These are phyloP conservation scores for Melozone crissalis DNA, from an alignment of 2,113 vertebrate genomes.

Conservation along the genomic window DNA sequence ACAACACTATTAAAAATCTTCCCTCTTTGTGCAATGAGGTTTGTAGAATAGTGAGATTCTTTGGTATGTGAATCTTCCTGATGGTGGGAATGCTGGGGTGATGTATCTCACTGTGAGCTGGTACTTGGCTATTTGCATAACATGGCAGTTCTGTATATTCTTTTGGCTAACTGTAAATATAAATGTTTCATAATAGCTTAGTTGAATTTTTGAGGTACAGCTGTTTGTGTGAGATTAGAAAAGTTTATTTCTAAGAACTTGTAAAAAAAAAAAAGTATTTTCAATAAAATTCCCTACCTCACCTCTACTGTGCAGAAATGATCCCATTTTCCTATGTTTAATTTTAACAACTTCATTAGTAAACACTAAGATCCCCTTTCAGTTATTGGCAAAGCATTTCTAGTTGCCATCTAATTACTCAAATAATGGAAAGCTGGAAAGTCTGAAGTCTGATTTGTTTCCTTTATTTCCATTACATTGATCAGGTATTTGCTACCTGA, in stretches of 20 bases:
- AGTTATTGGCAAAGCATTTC: not conserved
- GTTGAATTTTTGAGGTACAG: slow-evolving; percentile 73
- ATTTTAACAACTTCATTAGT: not conserved
- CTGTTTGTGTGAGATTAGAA: slow-evolving; percentile 72
- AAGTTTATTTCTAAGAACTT: slow-evolving; percentile 65
- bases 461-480: not conserved
- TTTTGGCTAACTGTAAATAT: slow-evolving; percentile 77
- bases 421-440: not conserved
- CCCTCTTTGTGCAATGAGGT: slow-evolving; percentile 64
- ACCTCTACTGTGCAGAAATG: slow-evolving; percentile 44
- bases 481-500: not conserved
- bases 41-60: slow-evolving; percentile 73
- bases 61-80: slow-evolving; percentile 44
- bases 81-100: slow-evolving; percentile 71
- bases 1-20: slow-evolving; percentile 45
- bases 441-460: not conserved
- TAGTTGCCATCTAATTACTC: not conserved
- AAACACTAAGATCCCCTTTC: not conserved
- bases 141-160: slow-evolving; percentile 74
- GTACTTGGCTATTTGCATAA: slow-evolving; percentile 66
- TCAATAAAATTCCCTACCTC: slow-evolving; percentile 71
- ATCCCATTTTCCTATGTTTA: slow-evolving; percentile 50
- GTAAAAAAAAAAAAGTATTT: slow-evolving; percentile 65
- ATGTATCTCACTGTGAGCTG: slow-evolving; percentile 73
- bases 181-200: slow-evolving; percentile 78